These are phyloP conservation scores for Lochmaea capreae DNA, from an alignment of 2,888 invertebrate species.

Conservation along the genomic window DNA sequence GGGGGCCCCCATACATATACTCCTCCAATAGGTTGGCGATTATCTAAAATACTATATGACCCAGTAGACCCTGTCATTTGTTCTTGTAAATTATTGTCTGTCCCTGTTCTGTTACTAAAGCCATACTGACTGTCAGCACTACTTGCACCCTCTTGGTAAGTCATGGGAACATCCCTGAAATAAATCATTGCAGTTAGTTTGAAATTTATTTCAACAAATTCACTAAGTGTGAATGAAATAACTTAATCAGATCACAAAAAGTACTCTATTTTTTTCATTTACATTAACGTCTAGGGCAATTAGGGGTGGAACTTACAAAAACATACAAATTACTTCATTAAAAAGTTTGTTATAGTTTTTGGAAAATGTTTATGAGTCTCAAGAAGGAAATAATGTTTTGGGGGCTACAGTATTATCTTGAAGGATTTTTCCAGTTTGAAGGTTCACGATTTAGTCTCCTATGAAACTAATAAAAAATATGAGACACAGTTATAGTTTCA, in stretches of 20 bases:
- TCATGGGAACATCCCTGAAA: constrained; percentile 66
- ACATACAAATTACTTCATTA: too few relatives aligned
- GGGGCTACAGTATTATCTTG: too few relatives aligned
- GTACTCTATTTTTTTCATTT: too few relatives aligned
- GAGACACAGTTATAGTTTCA: too few relatives aligned
- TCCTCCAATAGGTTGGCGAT: constrained; percentile 69
- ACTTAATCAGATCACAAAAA: background rate
- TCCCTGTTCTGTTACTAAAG: constrained; percentile 70
- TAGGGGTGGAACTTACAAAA: too few relatives aligned
- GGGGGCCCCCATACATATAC: constrained; percentile 86
- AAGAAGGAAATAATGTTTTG: too few relatives aligned
- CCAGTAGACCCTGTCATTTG: constrained; percentile 63
- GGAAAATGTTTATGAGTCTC: too few relatives aligned
- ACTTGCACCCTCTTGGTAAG: constrained; percentile 74
- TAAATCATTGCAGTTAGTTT: background rate
- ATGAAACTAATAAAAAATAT: too few relatives aligned
- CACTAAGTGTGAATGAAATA: background rate
- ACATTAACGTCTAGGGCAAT: too few relatives aligned
- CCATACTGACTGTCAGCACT: constrained; percentile 88
- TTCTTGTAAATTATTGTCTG: constrained; percentile 58
- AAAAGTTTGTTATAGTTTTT: too few relatives aligned
- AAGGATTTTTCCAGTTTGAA: too few relatives aligned
- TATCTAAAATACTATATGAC: constrained; percentile 71
- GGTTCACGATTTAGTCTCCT: too few relatives aligned
- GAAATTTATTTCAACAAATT: background rate